These are phyloP conservation scores for Sesamia nonagrioides DNA, from an alignment of 1,140 invertebrate genomes.

Conservation along the genomic window DNA sequence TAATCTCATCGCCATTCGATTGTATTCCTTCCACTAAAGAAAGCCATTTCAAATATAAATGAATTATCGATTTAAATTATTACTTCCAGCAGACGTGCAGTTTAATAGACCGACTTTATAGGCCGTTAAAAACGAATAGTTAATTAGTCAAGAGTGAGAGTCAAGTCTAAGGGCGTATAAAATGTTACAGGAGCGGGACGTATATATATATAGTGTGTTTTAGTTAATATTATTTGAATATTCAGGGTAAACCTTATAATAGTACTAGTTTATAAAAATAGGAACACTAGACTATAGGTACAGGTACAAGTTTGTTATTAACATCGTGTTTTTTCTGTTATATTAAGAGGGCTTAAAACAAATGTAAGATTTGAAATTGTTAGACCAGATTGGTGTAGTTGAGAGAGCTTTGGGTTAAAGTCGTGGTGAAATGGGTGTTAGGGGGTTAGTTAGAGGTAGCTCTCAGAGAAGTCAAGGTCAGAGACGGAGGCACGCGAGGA, in stretches of 20 bases:
- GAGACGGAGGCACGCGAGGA: constrained; percentile 93
- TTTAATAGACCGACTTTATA: constrained; percentile 40
- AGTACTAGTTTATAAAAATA: constrained; percentile 33
- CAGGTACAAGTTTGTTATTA: constrained; percentile 31
- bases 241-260: constrained; percentile 17
- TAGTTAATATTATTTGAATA: background rate
- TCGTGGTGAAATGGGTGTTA: background rate
- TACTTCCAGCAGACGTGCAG: constrained; percentile 4
- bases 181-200: background rate
- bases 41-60: constrained; percentile 26
- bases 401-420: constrained; percentile 20
- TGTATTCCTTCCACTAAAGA: constrained; percentile 1
- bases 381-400: background rate
- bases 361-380: constrained; percentile 5
- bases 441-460: constrained; percentile 90
- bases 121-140: constrained; percentile 19
- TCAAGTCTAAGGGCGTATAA: background rate
- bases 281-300: constrained; percentile 25
- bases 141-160: background rate
- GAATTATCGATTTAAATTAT: constrained; percentile 39
- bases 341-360: constrained; percentile 35
- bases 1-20: constrained; percentile 39
- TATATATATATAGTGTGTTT: background rate
- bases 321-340: constrained; percentile 22
- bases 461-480: constrained; percentile 95